Percentiles rank a stretch among this genome's conserved stretches.
Conservation (phyloP, 1,140 invertebrate species). For the Bicyclus anynana region DNA sequence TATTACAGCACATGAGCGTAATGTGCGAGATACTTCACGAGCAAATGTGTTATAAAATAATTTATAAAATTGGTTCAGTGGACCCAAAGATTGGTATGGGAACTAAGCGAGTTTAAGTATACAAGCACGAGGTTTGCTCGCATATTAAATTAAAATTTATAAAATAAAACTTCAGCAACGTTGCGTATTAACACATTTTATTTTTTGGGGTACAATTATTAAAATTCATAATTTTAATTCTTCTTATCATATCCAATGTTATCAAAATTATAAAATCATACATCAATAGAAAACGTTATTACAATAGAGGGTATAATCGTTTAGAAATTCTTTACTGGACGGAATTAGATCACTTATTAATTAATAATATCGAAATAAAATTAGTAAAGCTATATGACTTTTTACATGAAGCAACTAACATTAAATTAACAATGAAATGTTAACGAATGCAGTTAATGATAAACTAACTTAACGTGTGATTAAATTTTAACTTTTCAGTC, state of each 20-base stretch:
- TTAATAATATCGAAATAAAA: conserved; percentile 44
- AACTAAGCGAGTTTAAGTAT: no score
- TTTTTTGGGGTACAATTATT: conserved; percentile 54
- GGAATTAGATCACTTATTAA: conserved; percentile 53
- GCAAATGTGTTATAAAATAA: no score
- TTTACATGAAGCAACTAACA: conserved; percentile 62
- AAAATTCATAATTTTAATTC: conserved; percentile 44
- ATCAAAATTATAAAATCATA: conserved; percentile 49
- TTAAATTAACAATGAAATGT: conserved; percentile 43
- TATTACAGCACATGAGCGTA: no score
- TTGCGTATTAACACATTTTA: conserved; percentile 66
- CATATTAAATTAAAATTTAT: neutral
- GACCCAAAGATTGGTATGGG: no score
- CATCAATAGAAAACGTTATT: conserved; percentile 15
- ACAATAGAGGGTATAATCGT: conserved; percentile 21
- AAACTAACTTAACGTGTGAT: conserved; percentile 45
- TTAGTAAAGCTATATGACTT: conserved; percentile 73
- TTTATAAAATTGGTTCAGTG: no score
- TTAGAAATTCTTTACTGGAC: conserved; percentile 46
- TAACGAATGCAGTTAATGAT: conserved; percentile 42
- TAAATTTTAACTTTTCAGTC: conserved; percentile 54
- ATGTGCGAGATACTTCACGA: no score
- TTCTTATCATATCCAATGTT: conserved; percentile 34
- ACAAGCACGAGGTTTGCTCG: no score
- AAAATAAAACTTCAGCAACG: conserved; percentile 40